phyloP scores from a whole-genome alignment of 2,113 vertebrate species.

The Steatornis caripensis region DNA sequence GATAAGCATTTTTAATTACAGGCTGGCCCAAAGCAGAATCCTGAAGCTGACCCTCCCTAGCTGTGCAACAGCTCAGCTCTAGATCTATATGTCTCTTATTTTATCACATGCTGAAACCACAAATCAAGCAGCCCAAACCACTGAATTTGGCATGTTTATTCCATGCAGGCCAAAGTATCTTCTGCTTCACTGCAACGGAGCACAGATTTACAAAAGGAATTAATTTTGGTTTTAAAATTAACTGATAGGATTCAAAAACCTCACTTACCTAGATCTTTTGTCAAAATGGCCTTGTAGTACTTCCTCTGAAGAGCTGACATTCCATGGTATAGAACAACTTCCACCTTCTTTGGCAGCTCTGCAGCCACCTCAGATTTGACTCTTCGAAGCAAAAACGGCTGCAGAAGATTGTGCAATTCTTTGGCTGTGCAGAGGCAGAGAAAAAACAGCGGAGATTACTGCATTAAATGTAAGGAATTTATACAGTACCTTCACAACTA shows the following conservation, averaged over 20 bases:
- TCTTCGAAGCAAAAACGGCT: conserved; percentile 89
- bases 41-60: neutral
- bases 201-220: neutral
- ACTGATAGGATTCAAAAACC: neutral
- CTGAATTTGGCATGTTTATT: neutral
- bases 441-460: neutral
- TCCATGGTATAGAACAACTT: conserved; percentile 90
- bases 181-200: neutral
- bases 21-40: neutral
- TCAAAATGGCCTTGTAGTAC: conserved; percentile 89
- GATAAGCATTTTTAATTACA: neutral
- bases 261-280: conserved; percentile 83
- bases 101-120: neutral
- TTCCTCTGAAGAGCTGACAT: conserved; percentile 89
- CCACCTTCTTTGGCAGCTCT: conserved; percentile 86
- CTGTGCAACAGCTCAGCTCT: neutral
- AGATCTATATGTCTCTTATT: neutral
- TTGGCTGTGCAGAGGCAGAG: conserved; percentile 61
- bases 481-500: neutral
- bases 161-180: neutral
- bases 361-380: conserved; percentile 86
- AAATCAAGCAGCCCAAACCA: neutral
- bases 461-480: neutral
- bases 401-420: conserved; percentile 83
- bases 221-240: neutral